phyloP scores from a whole-genome alignment of 2,888 invertebrate species.

The Timema cristinae region DNA sequence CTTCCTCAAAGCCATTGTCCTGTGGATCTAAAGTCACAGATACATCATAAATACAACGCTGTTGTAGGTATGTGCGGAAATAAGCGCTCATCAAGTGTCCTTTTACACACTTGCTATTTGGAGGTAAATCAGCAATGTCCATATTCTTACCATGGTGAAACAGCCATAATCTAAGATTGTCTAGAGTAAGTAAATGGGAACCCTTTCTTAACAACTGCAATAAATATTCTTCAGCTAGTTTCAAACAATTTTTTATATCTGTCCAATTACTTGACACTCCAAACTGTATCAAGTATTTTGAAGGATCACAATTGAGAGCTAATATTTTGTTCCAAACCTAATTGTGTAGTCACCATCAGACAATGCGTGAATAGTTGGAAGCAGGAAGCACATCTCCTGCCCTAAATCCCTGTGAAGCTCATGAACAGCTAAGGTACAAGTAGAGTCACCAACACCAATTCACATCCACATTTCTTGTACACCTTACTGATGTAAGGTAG shows the following conservation, averaged over 20 bases:
- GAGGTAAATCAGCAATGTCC: neutral
- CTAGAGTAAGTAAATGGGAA: neutral
- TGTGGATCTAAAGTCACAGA: neutral
- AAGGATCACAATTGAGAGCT: slow-evolving; percentile 2
- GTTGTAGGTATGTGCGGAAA: neutral
- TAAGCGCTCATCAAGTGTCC: neutral
- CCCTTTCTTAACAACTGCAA: neutral
- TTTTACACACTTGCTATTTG: neutral
- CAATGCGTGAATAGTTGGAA: neutral
- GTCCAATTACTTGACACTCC: neutral
- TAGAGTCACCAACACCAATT: slow-evolving; percentile 1
- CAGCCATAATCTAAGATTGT: neutral
- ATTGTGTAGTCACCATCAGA: neutral
- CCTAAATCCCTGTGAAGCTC: slow-evolving; percentile 1
- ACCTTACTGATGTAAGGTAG: neutral
- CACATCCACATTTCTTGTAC: neutral
- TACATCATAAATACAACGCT: neutral
- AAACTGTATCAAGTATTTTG: neutral
- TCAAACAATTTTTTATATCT: neutral
- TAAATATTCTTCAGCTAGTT: slow-evolving; percentile 2
- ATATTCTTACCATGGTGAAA: slow-evolving; percentile 7
- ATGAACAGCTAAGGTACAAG: neutral
- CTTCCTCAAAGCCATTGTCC: neutral
- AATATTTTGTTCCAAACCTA: neutral
- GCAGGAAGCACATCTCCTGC: neutral